Conservation (phyloP, 2,888 invertebrate species). For the Leptinotarsa peninsularis region DNA sequence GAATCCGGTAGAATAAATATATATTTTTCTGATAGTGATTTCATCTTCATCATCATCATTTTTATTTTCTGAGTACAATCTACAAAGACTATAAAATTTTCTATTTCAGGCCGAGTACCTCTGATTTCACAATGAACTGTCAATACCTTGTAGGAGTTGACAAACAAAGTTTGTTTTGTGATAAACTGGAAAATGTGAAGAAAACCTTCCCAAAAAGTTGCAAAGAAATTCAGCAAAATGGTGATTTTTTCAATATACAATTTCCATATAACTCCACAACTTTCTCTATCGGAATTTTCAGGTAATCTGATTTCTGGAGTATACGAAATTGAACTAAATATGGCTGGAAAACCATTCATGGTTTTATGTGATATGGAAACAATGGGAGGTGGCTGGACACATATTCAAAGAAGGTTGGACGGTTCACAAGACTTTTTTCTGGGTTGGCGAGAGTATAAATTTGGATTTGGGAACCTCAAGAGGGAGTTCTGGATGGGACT, state of each 20-base stretch:
- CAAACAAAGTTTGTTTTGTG: neutral
- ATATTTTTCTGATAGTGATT: too few relatives aligned
- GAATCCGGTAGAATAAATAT: too few relatives aligned
- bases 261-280: neutral
- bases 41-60: too few relatives aligned
- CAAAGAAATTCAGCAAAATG: slow-evolving; percentile 6
- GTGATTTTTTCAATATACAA: neutral
- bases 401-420: slow-evolving; percentile 74
- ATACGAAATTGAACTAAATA: slow-evolving; percentile 72
- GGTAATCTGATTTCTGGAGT: slow-evolving; percentile 68
- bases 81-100: too few relatives aligned
- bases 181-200: neutral
- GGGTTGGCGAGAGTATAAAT: slow-evolving; percentile 75
- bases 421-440: slow-evolving; percentile 76
- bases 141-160: neutral
- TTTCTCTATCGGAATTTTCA: neutral
- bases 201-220: neutral
- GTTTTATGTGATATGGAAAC: slow-evolving; percentile 73
- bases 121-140: neutral
- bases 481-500: slow-evolving; percentile 80
- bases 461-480: slow-evolving; percentile 78
- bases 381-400: slow-evolving; percentile 78
- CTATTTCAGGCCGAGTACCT: too few relatives aligned
- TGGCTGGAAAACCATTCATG: slow-evolving; percentile 71
- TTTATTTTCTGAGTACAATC: too few relatives aligned